Conservation (phyloP, 2,113 vertebrate genomes). For the Chitala chitala region DNA sequence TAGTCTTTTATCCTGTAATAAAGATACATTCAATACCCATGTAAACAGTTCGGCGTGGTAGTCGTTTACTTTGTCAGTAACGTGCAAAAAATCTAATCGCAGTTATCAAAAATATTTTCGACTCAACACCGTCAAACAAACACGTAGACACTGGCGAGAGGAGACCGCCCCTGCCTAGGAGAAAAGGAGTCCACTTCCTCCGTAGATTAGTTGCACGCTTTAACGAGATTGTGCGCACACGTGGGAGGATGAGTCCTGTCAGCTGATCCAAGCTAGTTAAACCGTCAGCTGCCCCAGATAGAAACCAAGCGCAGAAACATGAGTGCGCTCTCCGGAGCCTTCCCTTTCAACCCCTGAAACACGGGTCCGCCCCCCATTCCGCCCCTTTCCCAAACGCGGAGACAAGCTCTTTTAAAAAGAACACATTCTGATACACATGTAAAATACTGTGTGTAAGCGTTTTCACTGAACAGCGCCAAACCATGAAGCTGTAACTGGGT, state of each 20-base stretch:
- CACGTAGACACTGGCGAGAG: neutral
- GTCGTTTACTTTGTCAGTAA: neutral
- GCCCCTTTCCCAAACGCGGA: too few relatives aligned
- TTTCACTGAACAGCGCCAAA: neutral
- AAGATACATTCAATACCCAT: too few relatives aligned
- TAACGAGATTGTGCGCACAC: slow-evolving; percentile 65
- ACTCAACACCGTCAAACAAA: neutral
- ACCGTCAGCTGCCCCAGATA: slow-evolving; percentile 52
- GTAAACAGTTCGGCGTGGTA: too few relatives aligned
- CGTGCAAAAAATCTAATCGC: neutral
- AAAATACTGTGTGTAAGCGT: neutral
- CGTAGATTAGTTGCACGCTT: slow-evolving; percentile 61
- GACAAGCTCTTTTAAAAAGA: too few relatives aligned
- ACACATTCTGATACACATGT: neutral
- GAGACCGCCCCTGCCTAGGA: neutral
- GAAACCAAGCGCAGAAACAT: neutral
- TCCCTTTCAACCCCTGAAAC: neutral
- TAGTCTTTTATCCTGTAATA: too few relatives aligned
- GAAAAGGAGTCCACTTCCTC: slow-evolving; percentile 45
- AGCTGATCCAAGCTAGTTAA: slow-evolving; percentile 52
- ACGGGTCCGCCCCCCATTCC: neutral
- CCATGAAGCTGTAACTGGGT: neutral
- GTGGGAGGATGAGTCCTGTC: slow-evolving; percentile 65
- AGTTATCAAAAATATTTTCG: neutral
- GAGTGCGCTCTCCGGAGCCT: neutral